Evolutionary conservation across 1,140 invertebrate species (phyloP).

Genomic region (Palaemon carinicauda): DNA sequence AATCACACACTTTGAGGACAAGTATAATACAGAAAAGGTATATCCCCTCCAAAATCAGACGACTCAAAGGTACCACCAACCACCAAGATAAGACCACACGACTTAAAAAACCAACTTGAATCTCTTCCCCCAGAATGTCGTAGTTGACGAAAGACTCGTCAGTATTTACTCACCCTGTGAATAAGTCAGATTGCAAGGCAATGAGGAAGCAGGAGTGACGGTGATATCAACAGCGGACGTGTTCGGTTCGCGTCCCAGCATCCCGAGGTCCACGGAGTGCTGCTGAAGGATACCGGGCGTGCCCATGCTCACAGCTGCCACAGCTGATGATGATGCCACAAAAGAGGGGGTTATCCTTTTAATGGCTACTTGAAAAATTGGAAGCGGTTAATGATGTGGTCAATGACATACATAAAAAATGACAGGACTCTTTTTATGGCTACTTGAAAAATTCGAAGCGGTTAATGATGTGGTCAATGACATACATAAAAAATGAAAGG

Average conservation of each 20-base stretch:
- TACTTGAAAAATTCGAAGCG: not conserved
- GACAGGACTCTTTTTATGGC: no score
- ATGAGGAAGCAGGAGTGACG: constrained; percentile 43
- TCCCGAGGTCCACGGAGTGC: constrained; percentile 57
- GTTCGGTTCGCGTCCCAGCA: constrained; percentile 50
- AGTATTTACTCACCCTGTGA: constrained; percentile 48
- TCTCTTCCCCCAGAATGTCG: not conserved
- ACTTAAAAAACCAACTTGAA: not conserved
- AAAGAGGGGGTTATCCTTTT: not conserved
- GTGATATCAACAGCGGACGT: constrained; percentile 25
- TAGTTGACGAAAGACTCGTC: not conserved
- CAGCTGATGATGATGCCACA: not conserved
- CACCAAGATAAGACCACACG: not conserved
- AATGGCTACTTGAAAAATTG: no score
- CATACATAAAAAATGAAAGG: not conserved
- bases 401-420: not conserved
- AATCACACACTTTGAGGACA: not conserved
- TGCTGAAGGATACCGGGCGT: constrained; percentile 41
- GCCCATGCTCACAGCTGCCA: not conserved
- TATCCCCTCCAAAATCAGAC: no score
- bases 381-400: not conserved
- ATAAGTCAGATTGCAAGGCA: constrained; percentile 43
- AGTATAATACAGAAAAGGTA: not conserved
- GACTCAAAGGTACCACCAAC: not conserved
- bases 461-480: not conserved